phyloP scores from a whole-genome alignment of 2,113 vertebrate species.

The Smithornis capensis region DNA sequence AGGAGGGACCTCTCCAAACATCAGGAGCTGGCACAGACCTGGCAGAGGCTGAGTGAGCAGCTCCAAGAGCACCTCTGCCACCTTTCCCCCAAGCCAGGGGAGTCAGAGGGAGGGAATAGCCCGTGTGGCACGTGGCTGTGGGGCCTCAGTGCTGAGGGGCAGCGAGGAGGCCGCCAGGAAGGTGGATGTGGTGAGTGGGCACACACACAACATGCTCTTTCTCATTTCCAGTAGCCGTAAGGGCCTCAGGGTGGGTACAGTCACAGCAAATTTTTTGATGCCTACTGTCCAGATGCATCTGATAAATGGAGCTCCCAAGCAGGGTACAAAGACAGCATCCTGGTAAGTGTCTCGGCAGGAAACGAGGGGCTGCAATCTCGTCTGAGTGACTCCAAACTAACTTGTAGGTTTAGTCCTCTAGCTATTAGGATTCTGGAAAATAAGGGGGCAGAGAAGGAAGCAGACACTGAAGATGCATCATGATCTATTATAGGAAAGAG shows the following conservation, averaged over 20 bases:
- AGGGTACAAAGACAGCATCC: conserved; percentile 56
- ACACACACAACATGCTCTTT: background rate
- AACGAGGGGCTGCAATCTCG: conserved; percentile 9
- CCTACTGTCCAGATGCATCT: conserved; percentile 39
- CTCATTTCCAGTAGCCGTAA: conserved; percentile 25
- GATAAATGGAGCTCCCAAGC: conserved; percentile 37
- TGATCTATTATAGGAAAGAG: conserved; percentile 69
- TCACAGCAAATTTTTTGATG: conserved; percentile 48
- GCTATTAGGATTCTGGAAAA: conserved; percentile 61
- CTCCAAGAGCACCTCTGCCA: conserved; percentile 1
- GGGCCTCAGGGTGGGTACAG: conserved; percentile 48
- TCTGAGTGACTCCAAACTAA: conserved; percentile 40
- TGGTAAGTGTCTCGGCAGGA: conserved; percentile 48
- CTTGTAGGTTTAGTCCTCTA: conserved; percentile 65
- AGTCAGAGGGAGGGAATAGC: background rate
- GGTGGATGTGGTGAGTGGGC: background rate
- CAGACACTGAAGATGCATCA: conserved; percentile 63
- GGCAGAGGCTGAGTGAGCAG: background rate
- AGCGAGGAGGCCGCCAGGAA: background rate
- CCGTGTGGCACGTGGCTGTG: background rate
- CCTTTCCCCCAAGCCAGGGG: background rate
- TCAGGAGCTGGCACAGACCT: background rate
- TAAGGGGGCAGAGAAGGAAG: conserved; percentile 58
- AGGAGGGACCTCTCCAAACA: background rate
- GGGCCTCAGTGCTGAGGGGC: background rate